Percentiles rank a stretch among this genome's conserved stretches.
phyloP scores from a whole-genome alignment of 1,140 invertebrate species.

The Teleopsis dalmanni region DNA sequence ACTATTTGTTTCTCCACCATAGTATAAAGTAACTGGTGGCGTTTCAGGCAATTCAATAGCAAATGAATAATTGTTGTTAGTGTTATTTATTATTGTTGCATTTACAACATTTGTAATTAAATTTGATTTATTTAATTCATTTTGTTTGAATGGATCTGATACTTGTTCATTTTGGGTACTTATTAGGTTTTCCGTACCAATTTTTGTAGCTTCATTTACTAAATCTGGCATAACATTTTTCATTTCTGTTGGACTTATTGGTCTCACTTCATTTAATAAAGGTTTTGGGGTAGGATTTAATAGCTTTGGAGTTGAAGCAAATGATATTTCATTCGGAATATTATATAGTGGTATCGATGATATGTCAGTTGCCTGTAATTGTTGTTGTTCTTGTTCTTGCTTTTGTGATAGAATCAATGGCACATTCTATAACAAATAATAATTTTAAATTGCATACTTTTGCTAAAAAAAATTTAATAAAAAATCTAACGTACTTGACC shows the following conservation, averaged over 20 bases:
- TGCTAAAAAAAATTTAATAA: too few species aligned
- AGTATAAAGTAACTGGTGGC: constrained; percentile 1
- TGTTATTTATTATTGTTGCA: constrained; percentile 1
- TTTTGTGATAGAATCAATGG: neutral
- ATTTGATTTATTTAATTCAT: too few species aligned
- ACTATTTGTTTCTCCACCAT: constrained; percentile 3
- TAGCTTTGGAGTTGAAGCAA: neutral
- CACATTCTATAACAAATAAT: neutral
- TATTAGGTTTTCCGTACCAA: too few species aligned
- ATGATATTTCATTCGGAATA: neutral
- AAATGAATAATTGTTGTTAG: constrained; percentile 7
- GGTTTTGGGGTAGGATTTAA: constrained; percentile 1
- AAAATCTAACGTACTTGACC: neutral
- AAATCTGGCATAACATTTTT: too few species aligned
- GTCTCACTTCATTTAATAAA: neutral
- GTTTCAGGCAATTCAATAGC: constrained; percentile 15
- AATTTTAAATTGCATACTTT: too few species aligned
- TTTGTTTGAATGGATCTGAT: too few species aligned
- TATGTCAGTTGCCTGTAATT: too few species aligned
- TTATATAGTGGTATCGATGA: too few species aligned
- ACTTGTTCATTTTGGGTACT: too few species aligned
- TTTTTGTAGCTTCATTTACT: too few species aligned
- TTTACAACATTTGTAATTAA: constrained; percentile 12
- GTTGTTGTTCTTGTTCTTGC: too few species aligned
- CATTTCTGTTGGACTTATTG: neutral